phyloP scores from a whole-genome alignment of 2,113 vertebrate species.

The Dissostichus mawsoni region DNA sequence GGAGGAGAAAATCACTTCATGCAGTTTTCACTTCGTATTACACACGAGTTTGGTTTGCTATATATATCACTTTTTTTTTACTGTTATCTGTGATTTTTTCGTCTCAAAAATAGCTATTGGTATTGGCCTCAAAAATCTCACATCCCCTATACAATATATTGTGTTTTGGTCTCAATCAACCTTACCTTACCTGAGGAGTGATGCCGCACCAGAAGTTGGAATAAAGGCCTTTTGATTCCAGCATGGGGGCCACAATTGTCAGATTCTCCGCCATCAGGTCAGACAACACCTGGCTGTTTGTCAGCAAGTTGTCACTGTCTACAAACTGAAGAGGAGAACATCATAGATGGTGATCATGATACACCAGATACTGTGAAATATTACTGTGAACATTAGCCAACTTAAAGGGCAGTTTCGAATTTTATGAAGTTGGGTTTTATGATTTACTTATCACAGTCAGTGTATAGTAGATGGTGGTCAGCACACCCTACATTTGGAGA shows the following conservation, averaged over 20 bases:
- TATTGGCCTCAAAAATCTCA: too few species aligned
- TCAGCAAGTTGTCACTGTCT: conserved; percentile 91
- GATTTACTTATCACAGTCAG: too few species aligned
- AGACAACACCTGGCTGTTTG: conserved; percentile 86
- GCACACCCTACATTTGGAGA: too few species aligned
- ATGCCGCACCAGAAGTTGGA: conserved; percentile 96
- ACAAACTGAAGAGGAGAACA: conserved; percentile 81
- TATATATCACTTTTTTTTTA: too few species aligned
- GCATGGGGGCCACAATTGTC: conserved; percentile 90
- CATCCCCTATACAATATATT: neutral
- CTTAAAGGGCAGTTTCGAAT: neutral
- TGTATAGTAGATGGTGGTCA: too few species aligned
- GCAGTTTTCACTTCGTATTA: neutral
- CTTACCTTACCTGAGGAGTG: conserved; percentile 90
- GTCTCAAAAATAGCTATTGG: too few species aligned
- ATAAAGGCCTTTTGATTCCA: conserved; percentile 90
- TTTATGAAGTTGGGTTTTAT: too few species aligned
- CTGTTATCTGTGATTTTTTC: too few species aligned
- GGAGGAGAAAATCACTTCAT: neutral
- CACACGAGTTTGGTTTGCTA: neutral
- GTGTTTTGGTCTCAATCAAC: neutral
- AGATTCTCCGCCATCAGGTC: conserved; percentile 90
- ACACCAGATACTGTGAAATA: neutral
- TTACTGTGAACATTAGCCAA: too few species aligned
- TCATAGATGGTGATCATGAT: neutral